phyloP scores from a whole-genome alignment of 1,140 invertebrate genomes.

The Panagrolaimus sp. region DNA sequence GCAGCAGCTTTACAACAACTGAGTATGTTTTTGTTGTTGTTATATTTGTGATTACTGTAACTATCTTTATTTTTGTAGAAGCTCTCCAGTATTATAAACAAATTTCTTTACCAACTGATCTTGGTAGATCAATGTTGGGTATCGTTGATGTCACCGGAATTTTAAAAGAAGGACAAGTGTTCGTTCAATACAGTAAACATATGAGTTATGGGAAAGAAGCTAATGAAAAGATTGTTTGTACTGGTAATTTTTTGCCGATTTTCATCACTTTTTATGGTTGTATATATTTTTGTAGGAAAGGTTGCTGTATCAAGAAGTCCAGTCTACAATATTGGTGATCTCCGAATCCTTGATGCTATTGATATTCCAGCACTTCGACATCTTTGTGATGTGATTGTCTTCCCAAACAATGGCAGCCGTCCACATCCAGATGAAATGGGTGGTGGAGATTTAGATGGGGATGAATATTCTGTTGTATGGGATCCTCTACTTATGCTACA shows the following conservation, averaged over 20 bases:
- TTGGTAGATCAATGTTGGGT: constrained; percentile 46
- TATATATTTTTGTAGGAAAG: no score
- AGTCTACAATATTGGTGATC: constrained; percentile 53
- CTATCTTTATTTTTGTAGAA: neutral
- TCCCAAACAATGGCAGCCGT: constrained; percentile 45
- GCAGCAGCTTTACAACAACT: neutral
- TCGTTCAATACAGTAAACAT: neutral
- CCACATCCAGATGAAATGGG: constrained; percentile 57
- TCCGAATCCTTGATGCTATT: constrained; percentile 47
- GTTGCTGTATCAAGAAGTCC: constrained; percentile 52
- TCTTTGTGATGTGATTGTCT: constrained; percentile 54
- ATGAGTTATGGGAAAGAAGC: constrained; percentile 44
- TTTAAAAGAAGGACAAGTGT: constrained; percentile 38
- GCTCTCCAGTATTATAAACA: neutral
- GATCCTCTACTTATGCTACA: constrained; percentile 33
- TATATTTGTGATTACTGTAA: no score
- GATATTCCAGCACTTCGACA: constrained; percentile 43
- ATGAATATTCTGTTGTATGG: constrained; percentile 53
- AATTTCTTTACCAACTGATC: constrained; percentile 34
- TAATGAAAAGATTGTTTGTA: constrained; percentile 37
- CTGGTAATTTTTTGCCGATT: neutral
- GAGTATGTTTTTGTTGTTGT: constrained; percentile 14
- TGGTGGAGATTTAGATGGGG: constrained; percentile 49
- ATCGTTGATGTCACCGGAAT: constrained; percentile 41
- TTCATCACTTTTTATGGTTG: no score